phyloP scores from a whole-genome alignment of 2,888 invertebrate species.

The Temnothorax rugatulus region DNA sequence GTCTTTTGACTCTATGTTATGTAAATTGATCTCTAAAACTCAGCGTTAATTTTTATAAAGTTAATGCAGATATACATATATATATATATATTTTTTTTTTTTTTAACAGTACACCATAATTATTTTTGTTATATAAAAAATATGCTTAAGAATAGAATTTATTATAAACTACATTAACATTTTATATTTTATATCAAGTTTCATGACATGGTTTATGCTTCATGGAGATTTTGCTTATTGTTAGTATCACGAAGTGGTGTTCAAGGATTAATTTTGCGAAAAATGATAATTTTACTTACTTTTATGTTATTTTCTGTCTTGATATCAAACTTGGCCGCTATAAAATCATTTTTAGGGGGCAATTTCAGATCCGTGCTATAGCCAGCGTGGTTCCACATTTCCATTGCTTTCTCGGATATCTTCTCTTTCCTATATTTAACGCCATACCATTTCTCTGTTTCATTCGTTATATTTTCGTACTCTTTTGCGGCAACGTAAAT shows the following conservation, averaged over 20 bases:
- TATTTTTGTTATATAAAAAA: background rate
- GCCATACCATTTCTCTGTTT: constrained; percentile 96
- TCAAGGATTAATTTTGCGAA: background rate
- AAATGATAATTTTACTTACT: constrained; percentile 40
- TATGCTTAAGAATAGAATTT: background rate
- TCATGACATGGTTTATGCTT: background rate
- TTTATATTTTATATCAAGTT: background rate
- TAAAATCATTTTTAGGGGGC: constrained; percentile 96
- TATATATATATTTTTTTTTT: too few species aligned
- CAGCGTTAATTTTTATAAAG: background rate
- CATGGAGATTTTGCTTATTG: background rate
- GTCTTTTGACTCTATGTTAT: background rate
- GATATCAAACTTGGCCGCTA: constrained; percentile 93
- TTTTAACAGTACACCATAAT: background rate
- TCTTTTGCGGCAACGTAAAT: constrained; percentile 92
- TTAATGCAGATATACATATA: background rate
- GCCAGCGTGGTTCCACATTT: constrained; percentile 91
- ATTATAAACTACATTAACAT: too few species aligned
- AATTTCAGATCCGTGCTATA: constrained; percentile 89
- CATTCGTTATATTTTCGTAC: constrained; percentile 90
- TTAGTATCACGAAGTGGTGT: background rate
- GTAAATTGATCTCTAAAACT: background rate
- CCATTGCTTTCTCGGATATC: constrained; percentile 89
- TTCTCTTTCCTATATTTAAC: constrained; percentile 93
- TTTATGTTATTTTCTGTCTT: constrained; percentile 85